Percentiles rank a stretch among this genome's conserved stretches.
These are phyloP conservation scores for Cygnus olor DNA, from an alignment of 2,797 vertebrate genomes.

Conservation along the genomic window DNA sequence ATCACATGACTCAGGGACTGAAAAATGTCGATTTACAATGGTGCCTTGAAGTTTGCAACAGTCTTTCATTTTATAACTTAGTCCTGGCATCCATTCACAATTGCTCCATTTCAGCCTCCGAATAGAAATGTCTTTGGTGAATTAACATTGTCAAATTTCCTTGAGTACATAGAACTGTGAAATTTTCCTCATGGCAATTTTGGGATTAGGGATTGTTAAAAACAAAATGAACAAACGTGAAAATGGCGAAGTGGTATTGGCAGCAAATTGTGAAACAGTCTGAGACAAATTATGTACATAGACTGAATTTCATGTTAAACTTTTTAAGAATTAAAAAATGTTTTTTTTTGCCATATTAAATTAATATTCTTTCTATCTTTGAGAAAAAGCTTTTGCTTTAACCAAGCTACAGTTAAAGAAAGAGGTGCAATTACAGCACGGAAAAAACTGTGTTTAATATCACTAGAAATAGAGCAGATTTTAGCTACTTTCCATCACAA, in stretches of 20 bases:
- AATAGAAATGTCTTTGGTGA: background rate
- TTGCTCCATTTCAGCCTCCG: constrained; percentile 15
- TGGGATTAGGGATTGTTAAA: constrained; percentile 6
- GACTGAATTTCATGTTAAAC: background rate
- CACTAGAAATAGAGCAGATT: background rate
- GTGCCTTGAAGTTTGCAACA: background rate
- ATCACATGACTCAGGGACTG: background rate
- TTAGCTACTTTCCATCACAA: background rate
- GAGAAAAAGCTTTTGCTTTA: background rate
- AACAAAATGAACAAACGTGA: background rate
- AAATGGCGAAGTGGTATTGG: background rate
- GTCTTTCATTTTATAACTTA: background rate
- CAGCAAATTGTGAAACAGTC: background rate
- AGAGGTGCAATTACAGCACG: background rate
- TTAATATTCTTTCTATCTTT: background rate
- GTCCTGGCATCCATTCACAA: background rate
- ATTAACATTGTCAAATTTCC: background rate
- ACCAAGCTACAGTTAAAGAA: background rate
- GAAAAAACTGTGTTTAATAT: background rate
- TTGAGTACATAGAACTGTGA: background rate
- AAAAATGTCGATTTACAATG: background rate
- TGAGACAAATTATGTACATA: background rate
- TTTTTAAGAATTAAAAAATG: background rate
- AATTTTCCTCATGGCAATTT: background rate
- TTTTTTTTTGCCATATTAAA: background rate